Evolutionary conservation across 2,797 vertebrate species (phyloP).

Genomic region (Cebuella pygmaea): DNA sequence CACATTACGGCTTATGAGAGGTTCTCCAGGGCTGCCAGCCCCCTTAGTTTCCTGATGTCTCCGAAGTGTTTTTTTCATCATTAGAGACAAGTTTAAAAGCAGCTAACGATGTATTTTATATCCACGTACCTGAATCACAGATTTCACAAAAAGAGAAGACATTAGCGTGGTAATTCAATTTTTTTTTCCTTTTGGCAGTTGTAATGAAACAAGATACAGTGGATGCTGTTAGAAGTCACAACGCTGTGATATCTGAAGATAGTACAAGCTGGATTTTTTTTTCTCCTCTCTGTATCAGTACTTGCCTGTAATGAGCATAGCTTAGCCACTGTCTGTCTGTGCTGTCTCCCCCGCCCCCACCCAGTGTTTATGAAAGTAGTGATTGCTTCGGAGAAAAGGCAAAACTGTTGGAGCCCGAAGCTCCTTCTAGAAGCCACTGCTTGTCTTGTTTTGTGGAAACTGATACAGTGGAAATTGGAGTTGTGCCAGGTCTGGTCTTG

Average conservation of each 20-base stretch:
- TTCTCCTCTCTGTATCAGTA: constrained; percentile 69
- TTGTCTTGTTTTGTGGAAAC: constrained; percentile 83
- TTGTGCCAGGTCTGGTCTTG: constrained; percentile 61
- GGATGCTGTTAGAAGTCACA: constrained; percentile 83
- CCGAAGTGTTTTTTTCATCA: constrained; percentile 90
- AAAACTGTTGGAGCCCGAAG: constrained; percentile 81
- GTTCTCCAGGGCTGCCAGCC: constrained; percentile 86
- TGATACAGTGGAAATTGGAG: constrained; percentile 76
- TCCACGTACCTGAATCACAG: constrained; percentile 72
- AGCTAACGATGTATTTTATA: constrained; percentile 86
- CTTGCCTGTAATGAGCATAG: constrained; percentile 80
- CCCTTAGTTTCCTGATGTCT: constrained; percentile 84
- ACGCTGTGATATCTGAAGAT: constrained; percentile 82
- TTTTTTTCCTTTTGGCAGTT: constrained; percentile 58
- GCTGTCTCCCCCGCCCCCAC: constrained; percentile 32
- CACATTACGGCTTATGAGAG: constrained; percentile 92
- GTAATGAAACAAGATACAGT: constrained; percentile 82
- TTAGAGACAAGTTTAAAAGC: constrained; percentile 91
- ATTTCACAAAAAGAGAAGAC: constrained; percentile 76
- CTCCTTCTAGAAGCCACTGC: constrained; percentile 82
- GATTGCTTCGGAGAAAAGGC: constrained; percentile 75
- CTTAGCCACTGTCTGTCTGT: constrained; percentile 69
- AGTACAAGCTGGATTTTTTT: constrained; percentile 76
- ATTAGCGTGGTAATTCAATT: constrained; percentile 84
- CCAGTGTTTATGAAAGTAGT: constrained; percentile 83